phyloP scores from a whole-genome alignment of 2,797 vertebrate genomes.

The Epinephelus awoara region DNA sequence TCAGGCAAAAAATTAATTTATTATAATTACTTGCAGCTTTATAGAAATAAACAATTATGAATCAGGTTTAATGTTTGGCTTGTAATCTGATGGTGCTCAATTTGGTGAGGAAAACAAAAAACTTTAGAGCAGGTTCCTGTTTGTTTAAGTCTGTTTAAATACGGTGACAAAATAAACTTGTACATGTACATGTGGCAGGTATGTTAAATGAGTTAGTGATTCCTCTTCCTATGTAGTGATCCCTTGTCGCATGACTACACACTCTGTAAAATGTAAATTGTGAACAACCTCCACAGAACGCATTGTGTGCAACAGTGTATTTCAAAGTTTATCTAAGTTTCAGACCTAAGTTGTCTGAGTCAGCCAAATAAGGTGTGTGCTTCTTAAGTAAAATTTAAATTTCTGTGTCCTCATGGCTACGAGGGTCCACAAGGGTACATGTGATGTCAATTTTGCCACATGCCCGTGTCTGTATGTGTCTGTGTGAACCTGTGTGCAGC shows the following conservation, averaged over 20 bases:
- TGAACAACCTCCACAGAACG: neutral
- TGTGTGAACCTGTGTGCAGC: neutral
- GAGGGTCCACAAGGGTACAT: no score
- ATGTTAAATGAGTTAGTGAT: neutral
- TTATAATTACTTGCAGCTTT: slow-evolving; percentile 24
- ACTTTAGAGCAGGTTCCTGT: neutral
- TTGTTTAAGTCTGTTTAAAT: neutral
- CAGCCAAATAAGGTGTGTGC: neutral
- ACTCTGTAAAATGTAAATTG: neutral
- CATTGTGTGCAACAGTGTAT: neutral
- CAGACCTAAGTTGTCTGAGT: neutral
- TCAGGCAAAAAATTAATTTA: slow-evolving; percentile 13
- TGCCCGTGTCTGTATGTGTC: neutral
- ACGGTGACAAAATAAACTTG: neutral
- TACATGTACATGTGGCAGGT: neutral
- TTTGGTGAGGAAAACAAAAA: neutral
- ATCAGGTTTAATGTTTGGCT: slow-evolving; percentile 1
- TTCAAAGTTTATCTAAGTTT: neutral
- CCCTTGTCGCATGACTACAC: neutral
- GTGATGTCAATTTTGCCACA: neutral
- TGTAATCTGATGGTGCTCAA: neutral
- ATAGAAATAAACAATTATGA: slow-evolving; percentile 22
- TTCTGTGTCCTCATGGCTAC: no score
- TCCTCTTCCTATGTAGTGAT: neutral
- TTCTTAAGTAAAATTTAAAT: no score